phyloP scores from a whole-genome alignment of 2,888 invertebrate species.

The Cryptocephalus primarius region DNA sequence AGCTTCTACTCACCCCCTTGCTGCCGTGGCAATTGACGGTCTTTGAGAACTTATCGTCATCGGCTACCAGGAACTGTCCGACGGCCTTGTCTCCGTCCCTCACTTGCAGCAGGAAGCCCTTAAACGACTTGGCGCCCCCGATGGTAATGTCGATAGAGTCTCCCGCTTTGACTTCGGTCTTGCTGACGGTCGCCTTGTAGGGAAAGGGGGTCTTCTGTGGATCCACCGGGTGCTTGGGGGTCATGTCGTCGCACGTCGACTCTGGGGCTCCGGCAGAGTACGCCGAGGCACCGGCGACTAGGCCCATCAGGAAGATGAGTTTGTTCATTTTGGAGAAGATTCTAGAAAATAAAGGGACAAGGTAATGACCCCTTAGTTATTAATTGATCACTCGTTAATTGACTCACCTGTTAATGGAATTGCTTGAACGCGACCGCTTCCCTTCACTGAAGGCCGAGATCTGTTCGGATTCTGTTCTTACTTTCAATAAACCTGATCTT shows the following conservation, averaged over 20 bases:
- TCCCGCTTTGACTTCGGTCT: slow-evolving; percentile 30
- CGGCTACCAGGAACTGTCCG: slow-evolving; percentile 49
- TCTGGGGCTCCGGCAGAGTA: slow-evolving; percentile 56
- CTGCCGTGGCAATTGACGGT: slow-evolving; percentile 43
- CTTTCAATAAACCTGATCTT: no score
- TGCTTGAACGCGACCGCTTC: no score
- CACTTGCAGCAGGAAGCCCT: slow-evolving; percentile 57
- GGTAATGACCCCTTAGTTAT: no score
- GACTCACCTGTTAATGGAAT: no score
- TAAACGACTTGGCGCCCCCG: slow-evolving; percentile 44
- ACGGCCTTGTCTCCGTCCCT: slow-evolving; percentile 48
- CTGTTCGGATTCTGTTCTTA: no score
- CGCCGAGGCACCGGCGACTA: slow-evolving; percentile 25
- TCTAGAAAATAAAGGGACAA: no score
- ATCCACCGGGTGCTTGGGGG: slow-evolving; percentile 52
- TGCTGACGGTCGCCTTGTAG: slow-evolving; percentile 37
- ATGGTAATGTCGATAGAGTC: slow-evolving; percentile 45
- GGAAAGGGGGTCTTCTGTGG: slow-evolving; percentile 47
- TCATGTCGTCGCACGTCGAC: slow-evolving; percentile 52
- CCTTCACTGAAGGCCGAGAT: no score
- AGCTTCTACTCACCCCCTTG: slow-evolving; percentile 43
- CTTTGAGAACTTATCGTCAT: slow-evolving; percentile 42
- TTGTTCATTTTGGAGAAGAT: no score
- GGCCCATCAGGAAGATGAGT: neutral
- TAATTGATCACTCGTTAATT: no score